Evolutionary conservation across 1,140 invertebrate species (phyloP).

Genomic region (Lepidurus apus): DNA sequence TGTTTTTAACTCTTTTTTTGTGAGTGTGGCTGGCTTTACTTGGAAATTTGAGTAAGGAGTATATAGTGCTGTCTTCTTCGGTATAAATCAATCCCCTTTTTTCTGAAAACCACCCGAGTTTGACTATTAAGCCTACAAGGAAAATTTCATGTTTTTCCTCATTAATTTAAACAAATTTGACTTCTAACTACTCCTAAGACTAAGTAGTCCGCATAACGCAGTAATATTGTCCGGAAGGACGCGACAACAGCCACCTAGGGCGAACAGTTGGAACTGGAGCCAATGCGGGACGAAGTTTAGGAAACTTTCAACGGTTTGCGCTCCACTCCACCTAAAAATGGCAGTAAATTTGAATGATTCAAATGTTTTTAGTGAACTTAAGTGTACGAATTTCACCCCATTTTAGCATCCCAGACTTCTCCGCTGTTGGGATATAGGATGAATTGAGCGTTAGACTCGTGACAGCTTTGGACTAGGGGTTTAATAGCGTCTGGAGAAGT

Average conservation of each 20-base stretch:
- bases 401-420: slow-evolving; percentile 51
- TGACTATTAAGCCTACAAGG: background rate
- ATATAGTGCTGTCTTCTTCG: background rate
- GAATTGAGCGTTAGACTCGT: slow-evolving; percentile 50
- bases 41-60: background rate
- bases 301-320: slow-evolving; percentile 39
- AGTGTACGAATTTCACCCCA: slow-evolving; percentile 45
- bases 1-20: slow-evolving; percentile 11
- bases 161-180: no score
- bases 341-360: slow-evolving; percentile 37
- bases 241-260: slow-evolving; percentile 73
- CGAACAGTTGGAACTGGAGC: slow-evolving; percentile 61
- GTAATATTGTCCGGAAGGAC: slow-evolving; percentile 59
- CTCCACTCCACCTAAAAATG: slow-evolving; percentile 37
- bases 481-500: slow-evolving; percentile 57
- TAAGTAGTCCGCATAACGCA: background rate
- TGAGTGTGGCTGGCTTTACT: slow-evolving; percentile 21
- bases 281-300: slow-evolving; percentile 59
- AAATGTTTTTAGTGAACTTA: no score
- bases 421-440: slow-evolving; percentile 70
- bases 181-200: background rate
- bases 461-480: slow-evolving; percentile 52
- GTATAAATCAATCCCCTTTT: slow-evolving; percentile 19
- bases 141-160: no score
- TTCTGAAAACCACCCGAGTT: background rate